These are phyloP conservation scores for Drosophila prostipennis DNA, from an alignment of 2,888 invertebrate genomes.

Conservation along the genomic window DNA sequence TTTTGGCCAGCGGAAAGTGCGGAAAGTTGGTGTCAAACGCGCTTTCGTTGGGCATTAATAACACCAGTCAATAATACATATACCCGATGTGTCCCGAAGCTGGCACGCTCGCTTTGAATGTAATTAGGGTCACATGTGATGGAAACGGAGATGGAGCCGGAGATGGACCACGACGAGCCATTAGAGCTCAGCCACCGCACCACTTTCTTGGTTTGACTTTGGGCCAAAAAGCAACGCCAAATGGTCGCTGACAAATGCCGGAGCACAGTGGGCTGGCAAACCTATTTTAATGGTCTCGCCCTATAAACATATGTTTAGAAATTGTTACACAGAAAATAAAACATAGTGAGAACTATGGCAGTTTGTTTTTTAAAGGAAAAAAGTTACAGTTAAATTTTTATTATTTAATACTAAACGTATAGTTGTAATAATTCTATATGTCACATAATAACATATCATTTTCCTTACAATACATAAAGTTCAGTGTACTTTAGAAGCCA, in stretches of 20 bases:
- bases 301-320: conserved; percentile 2
- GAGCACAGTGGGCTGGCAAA: conserved; percentile 11
- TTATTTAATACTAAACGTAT: too few species aligned
- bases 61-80: conserved; percentile 48
- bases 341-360: too few species aligned
- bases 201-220: conserved; percentile 15
- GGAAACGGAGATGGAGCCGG: conserved; percentile 30
- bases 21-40: conserved; percentile 64
- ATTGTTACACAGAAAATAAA: conserved; percentile 8
- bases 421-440: too few species aligned
- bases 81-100: conserved; percentile 39
- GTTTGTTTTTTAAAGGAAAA: too few species aligned
- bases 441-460: too few species aligned
- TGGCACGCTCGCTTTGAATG: conserved; percentile 44
- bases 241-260: conserved; percentile 39
- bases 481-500: not conserved
- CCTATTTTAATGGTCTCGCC: conserved; percentile 30
- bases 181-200: conserved; percentile 28
- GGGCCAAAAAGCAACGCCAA: conserved; percentile 47
- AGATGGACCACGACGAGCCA: conserved; percentile 15
- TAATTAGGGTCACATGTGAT: conserved; percentile 67
- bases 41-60: conserved; percentile 64
- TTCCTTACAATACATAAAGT: not conserved
- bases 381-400: too few species aligned
- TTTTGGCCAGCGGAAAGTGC: conserved; percentile 58